Conservation (phyloP, 1,140 invertebrate species). For the Procambarus virginalis region DNA sequence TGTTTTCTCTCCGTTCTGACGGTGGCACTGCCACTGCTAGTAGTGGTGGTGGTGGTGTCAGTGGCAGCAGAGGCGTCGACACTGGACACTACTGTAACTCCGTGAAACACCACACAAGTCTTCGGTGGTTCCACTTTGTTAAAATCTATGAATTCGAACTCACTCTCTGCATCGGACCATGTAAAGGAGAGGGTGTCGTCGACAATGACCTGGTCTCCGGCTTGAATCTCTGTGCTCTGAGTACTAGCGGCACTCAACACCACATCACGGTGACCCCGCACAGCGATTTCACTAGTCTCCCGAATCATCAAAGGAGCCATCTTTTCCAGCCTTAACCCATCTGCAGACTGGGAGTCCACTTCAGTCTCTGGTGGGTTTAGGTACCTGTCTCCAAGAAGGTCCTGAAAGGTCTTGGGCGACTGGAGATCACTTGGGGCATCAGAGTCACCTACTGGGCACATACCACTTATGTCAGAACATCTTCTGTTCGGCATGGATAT, state of each 20-base stretch:
- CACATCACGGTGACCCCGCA: background rate
- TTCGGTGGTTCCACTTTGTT: conserved; percentile 56
- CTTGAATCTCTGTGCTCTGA: background rate
- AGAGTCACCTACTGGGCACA: background rate
- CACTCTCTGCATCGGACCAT: conserved; percentile 63
- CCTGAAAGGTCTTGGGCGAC: conserved; percentile 51
- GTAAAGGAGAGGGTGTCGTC: conserved; percentile 51
- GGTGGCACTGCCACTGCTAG: background rate
- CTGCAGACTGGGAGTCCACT: background rate
- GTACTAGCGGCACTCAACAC: background rate
- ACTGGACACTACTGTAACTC: background rate
- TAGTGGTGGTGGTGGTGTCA: conserved; percentile 1
- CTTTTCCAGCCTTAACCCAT: background rate
- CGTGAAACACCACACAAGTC: conserved; percentile 61
- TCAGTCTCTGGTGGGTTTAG: conserved; percentile 48
- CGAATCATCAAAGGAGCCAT: conserved; percentile 20
- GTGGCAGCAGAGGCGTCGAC: conserved; percentile 7
- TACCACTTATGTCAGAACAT: background rate
- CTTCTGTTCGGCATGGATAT: conserved; percentile 9
- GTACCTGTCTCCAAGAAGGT: conserved; percentile 33
- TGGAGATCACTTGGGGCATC: background rate
- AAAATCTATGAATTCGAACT: conserved; percentile 61
- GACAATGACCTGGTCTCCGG: background rate
- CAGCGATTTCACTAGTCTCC: background rate
- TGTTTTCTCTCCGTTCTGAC: conserved; percentile 17